Evolutionary conservation across 30 jellyfish, hydroid and myxozoan genomes (phyloP), one percentile per base, ranked within the genome.

Genomic region (Pseudorhiza aurosa): DNA sequence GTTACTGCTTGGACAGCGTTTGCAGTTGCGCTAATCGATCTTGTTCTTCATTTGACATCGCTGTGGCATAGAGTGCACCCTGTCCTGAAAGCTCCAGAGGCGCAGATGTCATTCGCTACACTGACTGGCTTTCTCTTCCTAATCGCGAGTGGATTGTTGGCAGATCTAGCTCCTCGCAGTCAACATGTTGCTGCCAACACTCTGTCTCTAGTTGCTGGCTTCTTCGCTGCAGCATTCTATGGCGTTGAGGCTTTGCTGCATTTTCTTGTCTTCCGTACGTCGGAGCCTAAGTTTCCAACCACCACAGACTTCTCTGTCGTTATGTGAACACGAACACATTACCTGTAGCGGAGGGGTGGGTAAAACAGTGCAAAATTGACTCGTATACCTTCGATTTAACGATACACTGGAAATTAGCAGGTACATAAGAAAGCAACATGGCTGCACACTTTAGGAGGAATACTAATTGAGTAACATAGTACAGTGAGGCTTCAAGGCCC

Each of bases 1-100:
- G 84, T 80, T 14, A 84, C 65, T 22, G 91, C 91, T 14, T 80
- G 91, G 91, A 50, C 69, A 30, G 91, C 91, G 2, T 80, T 80
- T 59, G 39, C 77, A 17, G 14, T 80, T 19, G 91, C 91, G 25
- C 36, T 65, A 26, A 33, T 64, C 0, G 91, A 80, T 33, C 10
- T 80, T 67, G 28, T 80, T 40, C 82, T 80, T 8, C 91, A 80
- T 80, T 49, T 80, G 12, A 12, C 77, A 28, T 32, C 62, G 12
- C 58, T 80, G 15, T 80, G 91, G 91, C 70, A 65, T 9, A 64
- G 70, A 57, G 71, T 80, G n/a, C 91, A 80, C 37, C 73, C 33
- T 2, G 71, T 80, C 29, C 71, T 80, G 59, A 80, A 29, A 36
- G 84, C 91, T 15, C 72, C 91, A 9, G 91, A 80, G 39, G 91